Percentiles rank a stretch among this genome's conserved stretches.
Evolutionary conservation across 2,113 vertebrate species (phyloP).

Genomic region (Setophaga coronata): DNA sequence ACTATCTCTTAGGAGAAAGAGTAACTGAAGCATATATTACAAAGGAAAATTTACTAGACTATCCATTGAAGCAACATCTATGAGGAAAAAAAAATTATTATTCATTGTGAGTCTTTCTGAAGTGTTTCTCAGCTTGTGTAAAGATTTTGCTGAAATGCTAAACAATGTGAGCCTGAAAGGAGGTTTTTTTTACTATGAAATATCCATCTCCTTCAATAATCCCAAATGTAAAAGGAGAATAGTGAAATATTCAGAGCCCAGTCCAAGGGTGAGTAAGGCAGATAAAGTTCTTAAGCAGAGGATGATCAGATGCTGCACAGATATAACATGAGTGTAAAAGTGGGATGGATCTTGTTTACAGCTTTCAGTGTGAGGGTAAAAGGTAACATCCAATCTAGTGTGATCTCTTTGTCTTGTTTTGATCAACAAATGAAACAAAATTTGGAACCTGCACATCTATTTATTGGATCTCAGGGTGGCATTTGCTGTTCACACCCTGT

Average conservation of each 20-base stretch:
- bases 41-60: not conserved
- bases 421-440: not conserved
- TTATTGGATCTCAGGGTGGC: not conserved
- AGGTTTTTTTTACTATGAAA: not conserved
- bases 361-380: not conserved
- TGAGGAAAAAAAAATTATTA: not conserved
- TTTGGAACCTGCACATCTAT: not conserved
- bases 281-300: not conserved
- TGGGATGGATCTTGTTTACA: not conserved
- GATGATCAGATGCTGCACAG: not conserved
- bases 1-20: not conserved
- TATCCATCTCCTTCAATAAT: not conserved
- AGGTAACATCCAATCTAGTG: no score
- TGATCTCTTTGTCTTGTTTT: not conserved
- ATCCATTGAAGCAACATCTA: not conserved
- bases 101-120: not conserved
- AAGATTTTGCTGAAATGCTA: not conserved
- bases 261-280: not conserved
- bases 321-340: not conserved
- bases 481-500: not conserved
- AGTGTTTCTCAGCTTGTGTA: not conserved
- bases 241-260: not conserved
- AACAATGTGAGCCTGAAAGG: not conserved
- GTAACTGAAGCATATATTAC: not conserved
- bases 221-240: not conserved